Evolutionary conservation across 2,888 invertebrate genomes (phyloP), one percentile per base, ranked within the genome.

Genomic region (Patella depressa): DNA sequence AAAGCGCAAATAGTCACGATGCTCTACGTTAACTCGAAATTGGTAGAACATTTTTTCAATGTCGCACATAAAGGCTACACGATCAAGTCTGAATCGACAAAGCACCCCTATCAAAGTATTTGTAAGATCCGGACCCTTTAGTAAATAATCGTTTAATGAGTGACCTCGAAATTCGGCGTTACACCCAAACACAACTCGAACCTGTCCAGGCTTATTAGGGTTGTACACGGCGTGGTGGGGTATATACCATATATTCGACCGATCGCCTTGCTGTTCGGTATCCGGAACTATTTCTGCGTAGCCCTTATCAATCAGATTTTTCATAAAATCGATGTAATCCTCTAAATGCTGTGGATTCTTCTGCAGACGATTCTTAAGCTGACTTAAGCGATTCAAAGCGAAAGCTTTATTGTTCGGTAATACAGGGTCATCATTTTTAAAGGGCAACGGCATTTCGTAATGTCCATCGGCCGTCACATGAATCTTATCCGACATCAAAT

Each of bases 131-230:
- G 82, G 82, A 3, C 82, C 84, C 34, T 79, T 76, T 0, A 82
- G 73, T 34, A 80, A 59, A 74, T 80, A 76, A 19, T 75, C 57
- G 34, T 81, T 84, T 14, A 83, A 45, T 0, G 71, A 72, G 9
- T 14, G 2, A 14, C 71, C 74, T 45, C 72, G 53, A 69, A 71
- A 83, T 15, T 34, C 69, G 2, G 83, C 82, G n/a, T 78, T 78
- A 65, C 82, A 83, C 53, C 83, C 82, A 53, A 85, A 84, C 3
- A 80, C 82, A 4, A 82, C 77, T 0, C 73, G 45, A 7, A 74
- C 9, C 53, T 79, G 77, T 15, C 55, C 53, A 2, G 55, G 55
- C 17, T 55, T 55, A 12, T 2, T 55, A 55, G 59, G 29, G 29
- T 29, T 29, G 3, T 29, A 29, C 29, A 29, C 3, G 29, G 29